Conservation (phyloP, 2,888 invertebrate species). For the Pseudococcus viburni region DNA sequence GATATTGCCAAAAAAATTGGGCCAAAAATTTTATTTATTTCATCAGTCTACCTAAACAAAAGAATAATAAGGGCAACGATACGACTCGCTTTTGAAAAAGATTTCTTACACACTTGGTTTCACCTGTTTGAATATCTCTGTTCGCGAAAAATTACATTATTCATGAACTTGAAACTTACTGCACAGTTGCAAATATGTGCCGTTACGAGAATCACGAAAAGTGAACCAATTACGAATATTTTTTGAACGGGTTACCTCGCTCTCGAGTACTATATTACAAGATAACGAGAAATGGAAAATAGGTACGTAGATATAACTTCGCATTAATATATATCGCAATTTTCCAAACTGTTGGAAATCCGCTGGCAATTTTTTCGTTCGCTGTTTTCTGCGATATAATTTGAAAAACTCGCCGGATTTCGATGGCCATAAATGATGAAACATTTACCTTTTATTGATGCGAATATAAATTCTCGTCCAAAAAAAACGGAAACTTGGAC, state of each 20-base stretch:
- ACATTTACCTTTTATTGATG: constrained; percentile 43
- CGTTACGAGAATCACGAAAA: not conserved
- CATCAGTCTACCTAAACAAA: not conserved
- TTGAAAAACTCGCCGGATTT: constrained; percentile 37
- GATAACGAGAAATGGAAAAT: constrained; percentile 58
- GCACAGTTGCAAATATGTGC: constrained; percentile 7
- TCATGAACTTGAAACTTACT: constrained; percentile 9
- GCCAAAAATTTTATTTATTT: not conserved
- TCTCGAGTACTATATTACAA: constrained; percentile 30
- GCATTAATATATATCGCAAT: constrained; percentile 48
- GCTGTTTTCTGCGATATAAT: constrained; percentile 30
- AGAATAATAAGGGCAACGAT: not conserved
- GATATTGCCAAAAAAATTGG: too few species aligned
- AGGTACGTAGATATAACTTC: constrained; percentile 34
- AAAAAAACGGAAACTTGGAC: constrained; percentile 8
- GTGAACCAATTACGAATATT: constrained; percentile 47
- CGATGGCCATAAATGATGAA: constrained; percentile 32
- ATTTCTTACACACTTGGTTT: constrained; percentile 17
- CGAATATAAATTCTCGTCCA: constrained; percentile 3
- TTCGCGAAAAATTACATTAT: constrained; percentile 13
- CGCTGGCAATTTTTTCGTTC: constrained; percentile 39
- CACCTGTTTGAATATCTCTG: constrained; percentile 22
- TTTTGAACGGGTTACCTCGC: not conserved
- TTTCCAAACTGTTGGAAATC: constrained; percentile 53
- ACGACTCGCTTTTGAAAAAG: not conserved